phyloP scores from a whole-genome alignment of 2,888 invertebrate species.

The Diploptera punctata region DNA sequence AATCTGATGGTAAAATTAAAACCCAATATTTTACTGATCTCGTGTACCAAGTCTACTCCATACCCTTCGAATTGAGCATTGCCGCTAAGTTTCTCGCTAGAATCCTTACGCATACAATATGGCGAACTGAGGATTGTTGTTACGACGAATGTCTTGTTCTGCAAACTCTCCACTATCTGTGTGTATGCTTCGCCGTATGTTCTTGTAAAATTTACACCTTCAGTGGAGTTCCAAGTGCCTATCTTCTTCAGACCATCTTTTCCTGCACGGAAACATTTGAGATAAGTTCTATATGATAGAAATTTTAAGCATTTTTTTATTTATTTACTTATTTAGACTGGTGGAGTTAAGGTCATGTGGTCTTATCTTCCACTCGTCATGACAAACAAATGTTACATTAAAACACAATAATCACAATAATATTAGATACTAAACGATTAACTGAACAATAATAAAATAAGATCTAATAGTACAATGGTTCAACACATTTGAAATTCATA shows the following conservation, averaged over 20 bases:
- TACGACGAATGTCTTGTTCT: conserved; percentile 90
- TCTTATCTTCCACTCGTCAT: too few relatives aligned
- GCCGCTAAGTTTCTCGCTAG: conserved; percentile 81
- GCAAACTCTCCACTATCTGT: conserved; percentile 87
- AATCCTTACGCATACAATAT: conserved; percentile 93
- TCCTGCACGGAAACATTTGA: too few relatives aligned
- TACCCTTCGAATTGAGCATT: conserved; percentile 96
- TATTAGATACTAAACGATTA: too few relatives aligned
- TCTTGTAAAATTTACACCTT: conserved; percentile 86
- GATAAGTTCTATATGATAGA: too few relatives aligned
- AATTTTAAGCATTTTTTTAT: too few relatives aligned
- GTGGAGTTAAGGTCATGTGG: too few relatives aligned
- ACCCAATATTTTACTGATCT: conserved; percentile 86
- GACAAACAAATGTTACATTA: too few relatives aligned
- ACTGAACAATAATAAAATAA: too few relatives aligned
- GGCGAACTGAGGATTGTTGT: conserved; percentile 94
- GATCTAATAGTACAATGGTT: too few relatives aligned
- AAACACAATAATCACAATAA: too few relatives aligned
- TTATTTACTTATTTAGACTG: too few relatives aligned
- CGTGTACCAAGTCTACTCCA: conserved; percentile 91
- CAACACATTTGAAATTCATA: too few relatives aligned
- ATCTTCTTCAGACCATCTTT: conserved; percentile 84
- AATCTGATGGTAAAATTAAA: conserved; percentile 88
- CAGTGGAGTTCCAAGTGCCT: conserved; percentile 88
- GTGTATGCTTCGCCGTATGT: conserved; percentile 86